Base-by-base conservation (phyloP, 2,113 vertebrate genomes). In the Grallaria varia region DNA sequence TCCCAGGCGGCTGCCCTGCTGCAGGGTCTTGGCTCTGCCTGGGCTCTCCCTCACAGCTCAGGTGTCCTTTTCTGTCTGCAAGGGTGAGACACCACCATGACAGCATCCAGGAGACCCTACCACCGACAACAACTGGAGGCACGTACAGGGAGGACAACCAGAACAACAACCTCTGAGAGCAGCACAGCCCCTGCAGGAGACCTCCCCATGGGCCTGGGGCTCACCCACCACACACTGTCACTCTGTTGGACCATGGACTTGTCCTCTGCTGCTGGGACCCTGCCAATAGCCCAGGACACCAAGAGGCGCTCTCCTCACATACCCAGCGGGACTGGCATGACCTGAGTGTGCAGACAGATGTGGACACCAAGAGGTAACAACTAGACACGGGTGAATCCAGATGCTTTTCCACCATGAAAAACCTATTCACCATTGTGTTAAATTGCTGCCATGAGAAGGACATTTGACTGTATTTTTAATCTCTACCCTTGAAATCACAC, bases 51-150 rank as follows among this genome's bases (percentile, higher is more conserved):
- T 27, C 58, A 20, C 33, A 39, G 47, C 68, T 66, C 4, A 1
- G 6, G 42, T 4, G 0, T 69, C 63, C 56, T 55, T 72, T 83
- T 94, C 64, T 85, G 8, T 67, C 71, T 78, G 69, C 17, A 84
- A 98, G 98, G 96, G 95, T 92, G 60, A 97, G 93, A 59, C 83
- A 64, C 33, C 95, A 95, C 68, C 94, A 68, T 40, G 85, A 42
- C 18, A 79, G 90, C 93, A 93, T 39, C 62, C 96, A 96, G 87
- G 96, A 96, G 77, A 72, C 90, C 47, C 2, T 37, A 44, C 62
- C 81, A 7, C 74, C 84, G 86, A 89, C 92, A 55, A 93, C 96
- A 90, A 87, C 95, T 95, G 96, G 97, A 95, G 84, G 84, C 5
- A 8, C 28, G 0, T 74, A 76, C 28, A 82, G 91, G 60, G 93